These are phyloP conservation scores for Agrotis clavis DNA, from an alignment of 2,888 invertebrate species.

Conservation along the genomic window DNA sequence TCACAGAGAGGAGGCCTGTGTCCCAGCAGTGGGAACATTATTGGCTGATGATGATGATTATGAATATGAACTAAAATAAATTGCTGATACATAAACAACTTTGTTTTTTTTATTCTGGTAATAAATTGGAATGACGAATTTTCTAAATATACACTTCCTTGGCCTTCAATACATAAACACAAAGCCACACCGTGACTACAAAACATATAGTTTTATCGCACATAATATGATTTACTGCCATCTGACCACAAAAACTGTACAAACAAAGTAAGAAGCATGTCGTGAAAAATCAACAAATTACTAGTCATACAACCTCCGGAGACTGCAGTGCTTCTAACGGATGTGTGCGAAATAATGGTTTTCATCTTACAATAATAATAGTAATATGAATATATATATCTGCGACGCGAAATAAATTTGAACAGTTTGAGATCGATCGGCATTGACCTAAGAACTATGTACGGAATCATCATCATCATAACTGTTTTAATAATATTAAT, in stretches of 20 bases:
- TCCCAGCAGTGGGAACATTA: no score
- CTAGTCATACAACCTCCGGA: neutral
- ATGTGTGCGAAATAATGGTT: neutral
- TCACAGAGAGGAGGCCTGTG: no score
- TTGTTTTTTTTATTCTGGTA: neutral
- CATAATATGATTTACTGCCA: neutral
- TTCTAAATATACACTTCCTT: no score
- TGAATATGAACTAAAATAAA: no score
- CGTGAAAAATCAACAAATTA: conserved; percentile 19
- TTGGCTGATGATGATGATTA: no score
- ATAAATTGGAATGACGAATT: neutral
- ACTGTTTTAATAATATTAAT: conserved; percentile 36
- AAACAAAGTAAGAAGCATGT: neutral
- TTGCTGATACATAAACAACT: no score
- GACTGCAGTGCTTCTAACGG: neutral
- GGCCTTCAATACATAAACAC: neutral
- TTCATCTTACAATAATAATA: neutral
- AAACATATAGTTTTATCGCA: neutral
- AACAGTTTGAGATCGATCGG: conserved; percentile 29
- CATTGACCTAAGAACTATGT: conserved; percentile 46
- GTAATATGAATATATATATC: conserved; percentile 25
- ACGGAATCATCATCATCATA: conserved; percentile 42
- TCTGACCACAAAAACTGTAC: conserved; percentile 12
- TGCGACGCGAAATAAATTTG: neutral
- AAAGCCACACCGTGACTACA: neutral